Conservation (phyloP, 2,797 vertebrate genomes). For the Varecia variegata region DNA sequence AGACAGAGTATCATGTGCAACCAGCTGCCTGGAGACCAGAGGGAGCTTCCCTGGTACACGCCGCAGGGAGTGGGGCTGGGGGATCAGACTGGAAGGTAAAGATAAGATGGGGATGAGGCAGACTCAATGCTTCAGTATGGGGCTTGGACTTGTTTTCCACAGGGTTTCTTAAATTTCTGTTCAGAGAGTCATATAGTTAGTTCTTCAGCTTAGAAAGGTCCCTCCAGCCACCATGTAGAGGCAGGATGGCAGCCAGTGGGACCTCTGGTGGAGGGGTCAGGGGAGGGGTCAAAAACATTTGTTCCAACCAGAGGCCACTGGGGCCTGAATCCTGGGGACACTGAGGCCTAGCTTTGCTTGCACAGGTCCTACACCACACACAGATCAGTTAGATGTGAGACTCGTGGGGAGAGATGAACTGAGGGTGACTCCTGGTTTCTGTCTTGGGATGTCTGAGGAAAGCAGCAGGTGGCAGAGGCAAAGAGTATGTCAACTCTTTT, state of each 20-base stretch:
- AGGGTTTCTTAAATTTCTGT: neutral
- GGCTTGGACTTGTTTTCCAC: neutral
- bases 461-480: neutral
- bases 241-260: neutral
- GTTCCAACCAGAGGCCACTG: too few relatives aligned
- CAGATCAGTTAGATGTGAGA: neutral
- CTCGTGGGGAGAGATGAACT: too few relatives aligned
- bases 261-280: too few relatives aligned
- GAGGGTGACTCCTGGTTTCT: neutral
- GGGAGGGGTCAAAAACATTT: neutral
- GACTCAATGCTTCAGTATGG: fast-evolving
- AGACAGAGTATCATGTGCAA: fast-evolving
- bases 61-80: neutral
- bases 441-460: neutral
- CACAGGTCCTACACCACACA: neutral
- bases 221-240: neutral
- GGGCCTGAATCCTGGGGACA: neutral
- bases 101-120: neutral
- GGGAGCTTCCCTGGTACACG: neutral
- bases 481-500: neutral
- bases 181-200: neutral
- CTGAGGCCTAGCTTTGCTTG: neutral
- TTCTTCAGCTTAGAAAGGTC: neutral
- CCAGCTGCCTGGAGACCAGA: neutral
- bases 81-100: neutral